Evolutionary conservation across 2,888 invertebrate genomes (phyloP), one percentile per base, ranked within the genome.

Genomic region (Caenorhabditis uteleia): DNA sequence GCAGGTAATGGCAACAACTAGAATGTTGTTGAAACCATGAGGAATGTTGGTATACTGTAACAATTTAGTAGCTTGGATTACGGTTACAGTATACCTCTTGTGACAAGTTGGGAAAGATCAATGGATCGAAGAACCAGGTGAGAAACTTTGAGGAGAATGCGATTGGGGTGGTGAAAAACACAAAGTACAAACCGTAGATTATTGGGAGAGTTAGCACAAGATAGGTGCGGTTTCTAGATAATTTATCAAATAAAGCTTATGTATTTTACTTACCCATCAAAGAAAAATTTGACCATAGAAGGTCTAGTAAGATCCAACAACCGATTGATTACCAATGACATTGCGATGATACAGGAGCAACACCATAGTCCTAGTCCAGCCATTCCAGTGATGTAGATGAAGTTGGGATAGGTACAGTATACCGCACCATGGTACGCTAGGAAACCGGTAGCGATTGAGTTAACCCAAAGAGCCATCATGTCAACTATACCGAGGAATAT

Each of bases 41-140:
- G 64, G 49, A 21, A 45, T 27, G 49, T 64, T 64, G 34, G 58
- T 29, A 42, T 64, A 64, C 58, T 58, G 48, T 18, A 62, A 50
- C 10, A 0, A 12, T 5, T 12, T n/a, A n/a, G n/a, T n/a, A 7
- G 31, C 12, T 10, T 38, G 7, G n/a, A 26, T 8, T 7, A 7
- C 6, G 16, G n/a, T 10, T 8, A 29, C 6, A 29, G 5, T 29
- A 12, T 18, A 59, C 59, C 47, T 51, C 48, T 10, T 36, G 31
- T 8, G 53, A 25, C 27, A 20, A 48, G 26, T 60, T 53, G 31
- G 20, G 21, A 12, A 53, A 60, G 29, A 60, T 60, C 21, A 53
- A 25, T 8, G 59, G 59, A 27, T 60, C 54, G 18, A 54, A 60
- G 18, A 60, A 60, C 59, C 59, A 60, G 21, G 59, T 49, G 18